Evolutionary conservation across 2,113 vertebrate genomes (phyloP).

Genomic region (Thryonomys swinderianus): DNA sequence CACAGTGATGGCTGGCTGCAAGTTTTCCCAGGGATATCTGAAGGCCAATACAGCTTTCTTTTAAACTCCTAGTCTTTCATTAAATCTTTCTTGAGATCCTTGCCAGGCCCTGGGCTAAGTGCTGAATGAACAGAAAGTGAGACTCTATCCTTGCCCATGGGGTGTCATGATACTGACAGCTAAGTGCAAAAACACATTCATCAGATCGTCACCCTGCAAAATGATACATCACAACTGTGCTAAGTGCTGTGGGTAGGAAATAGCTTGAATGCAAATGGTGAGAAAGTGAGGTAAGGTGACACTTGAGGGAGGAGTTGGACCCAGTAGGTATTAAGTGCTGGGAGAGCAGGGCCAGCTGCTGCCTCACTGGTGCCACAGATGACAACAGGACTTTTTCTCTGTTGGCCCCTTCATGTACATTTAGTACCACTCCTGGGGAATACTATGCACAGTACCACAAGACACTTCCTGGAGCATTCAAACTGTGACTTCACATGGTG

Average conservation of each 20-base stretch:
- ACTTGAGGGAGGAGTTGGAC: not conserved
- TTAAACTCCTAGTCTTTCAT: not conserved
- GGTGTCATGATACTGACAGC: too few relatives aligned
- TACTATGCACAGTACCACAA: not conserved
- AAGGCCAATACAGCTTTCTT: not conserved
- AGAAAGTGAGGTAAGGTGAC: not conserved
- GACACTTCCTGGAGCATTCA: not conserved
- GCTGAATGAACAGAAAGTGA: not conserved
- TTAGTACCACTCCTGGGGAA: not conserved
- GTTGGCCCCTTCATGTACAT: not conserved
- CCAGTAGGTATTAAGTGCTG: not conserved
- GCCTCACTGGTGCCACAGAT: not conserved
- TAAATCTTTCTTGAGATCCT: not conserved
- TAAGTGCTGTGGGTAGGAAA: not conserved
- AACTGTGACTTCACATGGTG: not conserved
- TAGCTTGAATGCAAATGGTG: not conserved
- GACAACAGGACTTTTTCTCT: not conserved
- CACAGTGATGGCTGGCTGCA: too few relatives aligned
- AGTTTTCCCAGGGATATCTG: not conserved
- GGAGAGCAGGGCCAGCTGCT: not conserved
- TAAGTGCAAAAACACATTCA: not conserved
- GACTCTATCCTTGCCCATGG: not conserved
- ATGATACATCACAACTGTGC: not conserved
- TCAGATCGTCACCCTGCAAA: not conserved
- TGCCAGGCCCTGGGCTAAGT: not conserved